Conservation (phyloP, 2,113 vertebrate genomes). For the Erinaceus europaeus region DNA sequence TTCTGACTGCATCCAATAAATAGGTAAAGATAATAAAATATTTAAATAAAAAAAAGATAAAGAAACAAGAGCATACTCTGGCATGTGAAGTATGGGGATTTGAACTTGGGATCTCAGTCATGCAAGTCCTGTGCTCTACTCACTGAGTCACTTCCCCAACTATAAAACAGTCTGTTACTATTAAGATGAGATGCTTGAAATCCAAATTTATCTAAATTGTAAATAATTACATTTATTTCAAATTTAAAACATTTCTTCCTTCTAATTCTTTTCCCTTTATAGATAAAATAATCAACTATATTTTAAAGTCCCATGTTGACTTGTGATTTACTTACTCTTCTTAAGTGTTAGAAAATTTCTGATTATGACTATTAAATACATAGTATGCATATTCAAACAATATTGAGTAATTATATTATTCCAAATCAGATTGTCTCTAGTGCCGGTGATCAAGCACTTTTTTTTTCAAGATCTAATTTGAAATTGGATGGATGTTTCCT, state of each 20-base stretch:
- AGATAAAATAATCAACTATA: neutral
- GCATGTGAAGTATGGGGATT: too few species aligned
- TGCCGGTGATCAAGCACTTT: neutral
- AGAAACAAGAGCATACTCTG: too few species aligned
- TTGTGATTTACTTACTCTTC: neutral
- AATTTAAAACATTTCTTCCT: neutral
- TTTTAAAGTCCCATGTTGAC: constrained; percentile 1
- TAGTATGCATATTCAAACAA: neutral
- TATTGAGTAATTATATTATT: neutral
- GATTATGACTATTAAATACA: neutral
- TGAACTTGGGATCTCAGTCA: too few species aligned
- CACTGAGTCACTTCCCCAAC: too few species aligned
- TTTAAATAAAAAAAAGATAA: too few species aligned
- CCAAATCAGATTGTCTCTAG: neutral
- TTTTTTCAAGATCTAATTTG: neutral
- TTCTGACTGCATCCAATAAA: too few species aligned
- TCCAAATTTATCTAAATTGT: neutral
- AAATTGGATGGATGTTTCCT: neutral
- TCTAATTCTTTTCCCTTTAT: neutral
- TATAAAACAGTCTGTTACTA: too few species aligned
- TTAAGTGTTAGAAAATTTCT: too few species aligned
- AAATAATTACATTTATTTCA: neutral
- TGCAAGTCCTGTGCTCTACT: too few species aligned
- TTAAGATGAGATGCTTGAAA: neutral
- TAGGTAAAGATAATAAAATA: too few species aligned